Evolutionary conservation across 2,113 vertebrate species (phyloP), one percentile per base, ranked within the genome.

Genomic region (Petrocephalus zakoni): DNA sequence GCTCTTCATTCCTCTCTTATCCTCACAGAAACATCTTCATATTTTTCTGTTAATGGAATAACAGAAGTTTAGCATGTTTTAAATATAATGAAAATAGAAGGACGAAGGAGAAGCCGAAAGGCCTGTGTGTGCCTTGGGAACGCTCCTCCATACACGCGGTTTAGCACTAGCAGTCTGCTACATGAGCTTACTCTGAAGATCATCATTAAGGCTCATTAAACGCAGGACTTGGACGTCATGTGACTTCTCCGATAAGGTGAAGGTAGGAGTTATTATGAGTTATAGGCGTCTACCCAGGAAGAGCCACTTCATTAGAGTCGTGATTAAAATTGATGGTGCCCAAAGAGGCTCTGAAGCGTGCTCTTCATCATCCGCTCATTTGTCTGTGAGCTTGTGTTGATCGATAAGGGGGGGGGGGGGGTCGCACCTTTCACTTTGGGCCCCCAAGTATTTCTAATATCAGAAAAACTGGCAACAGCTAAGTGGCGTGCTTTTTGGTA

Each of bases 281-380:
- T 96, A 96, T 96, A 94, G 95, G 92, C 91, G 93, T 94, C 95
- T 95, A 91, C 56, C 94, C 92, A 94, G 95, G 95, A 96, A 94
- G 95, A 96, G 94, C 94, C 94, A 95, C 95, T 96, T 96, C 95
- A 96, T 96, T 96, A 96, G 94, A 89, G 93, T 88, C 90, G 92
- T 96, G 95, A 96, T 96, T 96, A 95, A 95, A 96, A 96, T 95
- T 95, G 95, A 96, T 96, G 94, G 94, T 89, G 93, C 93, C 95
- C 93, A 92, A 94, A 94, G 93, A 93, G 94, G 89, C 95, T 94
- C 94, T 93, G 93, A 94, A 95, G 95, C 95, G 95, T 94, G 93
- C 94, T 94, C 95, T 94, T 95, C 95, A 94, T 96, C 95, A 94
- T 93, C 92, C 88, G 90, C 94, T 96, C 94, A 95, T 96, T 95